These are phyloP conservation scores for Protonibea diacanthus DNA, from an alignment of 2,797 vertebrate genomes.

Conservation along the genomic window DNA sequence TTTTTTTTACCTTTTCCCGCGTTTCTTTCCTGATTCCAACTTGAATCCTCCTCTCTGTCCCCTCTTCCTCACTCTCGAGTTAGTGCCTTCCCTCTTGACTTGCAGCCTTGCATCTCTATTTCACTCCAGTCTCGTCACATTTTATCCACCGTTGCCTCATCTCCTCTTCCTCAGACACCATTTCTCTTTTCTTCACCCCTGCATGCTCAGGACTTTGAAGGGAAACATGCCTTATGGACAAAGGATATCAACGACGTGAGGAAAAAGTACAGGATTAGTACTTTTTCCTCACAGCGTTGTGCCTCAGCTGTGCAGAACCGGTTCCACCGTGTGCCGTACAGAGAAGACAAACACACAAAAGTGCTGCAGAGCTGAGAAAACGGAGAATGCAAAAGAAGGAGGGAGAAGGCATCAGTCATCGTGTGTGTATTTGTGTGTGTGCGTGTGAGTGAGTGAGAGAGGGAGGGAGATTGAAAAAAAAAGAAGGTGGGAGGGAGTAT, in stretches of 20 bases:
- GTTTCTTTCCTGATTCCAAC: conserved; percentile 71
- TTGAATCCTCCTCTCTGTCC: conserved; percentile 71
- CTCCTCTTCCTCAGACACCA: conserved; percentile 58
- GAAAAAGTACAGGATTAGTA: conserved; percentile 58
- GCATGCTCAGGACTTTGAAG: conserved; percentile 59
- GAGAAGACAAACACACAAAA: conserved; percentile 73
- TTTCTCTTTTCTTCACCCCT: conserved; percentile 65
- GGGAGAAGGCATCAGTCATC: conserved; percentile 80
- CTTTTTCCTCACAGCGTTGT: conserved; percentile 28
- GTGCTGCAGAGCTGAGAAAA: conserved; percentile 72
- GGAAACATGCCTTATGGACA: conserved; percentile 71
- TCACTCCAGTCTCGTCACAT: conserved; percentile 72
- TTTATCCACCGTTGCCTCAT: conserved; percentile 70
- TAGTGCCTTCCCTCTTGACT: conserved; percentile 67
- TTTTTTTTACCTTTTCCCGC: conserved; percentile 76
- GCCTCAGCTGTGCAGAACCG: conserved; percentile 68
- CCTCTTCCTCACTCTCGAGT: conserved; percentile 69
- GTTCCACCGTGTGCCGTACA: conserved; percentile 57
- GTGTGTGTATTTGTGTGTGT: conserved; percentile 52
- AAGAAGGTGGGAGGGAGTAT: conserved; percentile 74
- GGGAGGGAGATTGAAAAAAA: conserved; percentile 78
- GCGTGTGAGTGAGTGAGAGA: conserved; percentile 57
- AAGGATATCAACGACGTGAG: conserved; percentile 67
- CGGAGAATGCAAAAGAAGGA: conserved; percentile 67
- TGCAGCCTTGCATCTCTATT: conserved; percentile 73